Base-by-base conservation (phyloP, 2,797 vertebrate species). In the Ambastaia sidthimunki region DNA sequence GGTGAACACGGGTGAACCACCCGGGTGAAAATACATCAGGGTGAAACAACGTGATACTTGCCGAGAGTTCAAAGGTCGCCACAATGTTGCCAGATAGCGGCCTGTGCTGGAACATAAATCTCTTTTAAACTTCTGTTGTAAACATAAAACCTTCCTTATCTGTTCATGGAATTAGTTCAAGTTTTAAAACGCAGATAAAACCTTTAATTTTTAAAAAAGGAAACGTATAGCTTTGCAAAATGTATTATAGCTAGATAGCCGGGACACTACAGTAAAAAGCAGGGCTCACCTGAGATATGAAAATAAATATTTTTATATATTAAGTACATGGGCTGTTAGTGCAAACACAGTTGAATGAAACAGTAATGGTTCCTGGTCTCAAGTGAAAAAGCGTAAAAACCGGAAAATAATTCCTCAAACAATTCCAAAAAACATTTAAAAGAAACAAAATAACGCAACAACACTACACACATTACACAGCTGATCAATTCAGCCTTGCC, bases 11-110 rank as follows among this genome's bases (percentile, higher is more conserved):
- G 48, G 48, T 50, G 50, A 52, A 52, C 15, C 50, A 52, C 50
- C 50, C 63, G 86, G 86, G 86, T 88, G 85, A 88, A 88, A 88
- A 80, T 80, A 31, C 85, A 86, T 69, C 84, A 86, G 88, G 86
- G 88, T 89, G 88, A 89, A 89, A 87, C 72, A 89, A 85, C 85
- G 86, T 87, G 86, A 86, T 87, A 87, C 84, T 86, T 84, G 81
- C 85, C 77, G 86, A 87, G 86, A 86, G 86, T 83, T 19, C 85
- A 80, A 87, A 87, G 85, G 69, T 85, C 76, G 23, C 21, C 21
- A 13, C 48, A 80, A 23, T 59, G 44, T 41, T 83, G 66, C 37
- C 62, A 85, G 85, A 86, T 83, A 77, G 62, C 66, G 44, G 77
- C 62, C 59, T 76, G 50, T 68, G 59, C 71, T 83, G 76, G 72